Evolutionary conservation across 2,797 vertebrate species (phyloP), one percentile per base, ranked within the genome.

Genomic region (Chlorospingus semifuscus): DNA sequence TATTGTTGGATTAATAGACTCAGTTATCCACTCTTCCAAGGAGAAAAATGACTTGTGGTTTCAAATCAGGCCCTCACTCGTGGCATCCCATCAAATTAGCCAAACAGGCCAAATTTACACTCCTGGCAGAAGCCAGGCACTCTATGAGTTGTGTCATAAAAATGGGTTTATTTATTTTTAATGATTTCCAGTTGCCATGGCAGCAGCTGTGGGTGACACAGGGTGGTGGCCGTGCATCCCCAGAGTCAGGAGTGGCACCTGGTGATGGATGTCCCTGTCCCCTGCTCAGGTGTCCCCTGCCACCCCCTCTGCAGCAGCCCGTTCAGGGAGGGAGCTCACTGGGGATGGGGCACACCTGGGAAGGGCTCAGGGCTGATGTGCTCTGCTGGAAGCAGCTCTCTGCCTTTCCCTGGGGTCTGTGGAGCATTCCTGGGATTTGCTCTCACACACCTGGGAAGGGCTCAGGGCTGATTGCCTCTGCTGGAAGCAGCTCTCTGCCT

Each of bases 1-100:
- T 90, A 81, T 92, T 95, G 88, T 96, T 96, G 96, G 87, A 96
- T 95, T 95, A 96, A 94, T 96, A 94, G 87, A 95, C 90, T 95
- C 79, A 34, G 88, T 96, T 97, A 94, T 60, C 89, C 90, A 80
- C 89, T 87, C 88, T 93, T 61, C 74, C 44, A 78, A 93, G 87
- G 92, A 92, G 72, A 90, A 68, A 64, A 88, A 95, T 74, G 77
- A 90, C 69, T 91, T 46, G 63, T 86, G 87, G 59, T 89, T 95
- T 95, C 65, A 60, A 83, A 79, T 74, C 69, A 23, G 83, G 55
- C 44, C 55, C 87, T 96, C 46, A 14, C 77, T 87, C 14, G 1
- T 91, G 91, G 91, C 69, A 96, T 72, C 76, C 11, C 41, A 74
- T 79, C 79, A 75, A 72, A 93, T 96, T 78, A 88, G 80, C 92